These are phyloP conservation scores for Augiades crinisus DNA, from an alignment of 2,888 invertebrate genomes.

Conservation along the genomic window DNA sequence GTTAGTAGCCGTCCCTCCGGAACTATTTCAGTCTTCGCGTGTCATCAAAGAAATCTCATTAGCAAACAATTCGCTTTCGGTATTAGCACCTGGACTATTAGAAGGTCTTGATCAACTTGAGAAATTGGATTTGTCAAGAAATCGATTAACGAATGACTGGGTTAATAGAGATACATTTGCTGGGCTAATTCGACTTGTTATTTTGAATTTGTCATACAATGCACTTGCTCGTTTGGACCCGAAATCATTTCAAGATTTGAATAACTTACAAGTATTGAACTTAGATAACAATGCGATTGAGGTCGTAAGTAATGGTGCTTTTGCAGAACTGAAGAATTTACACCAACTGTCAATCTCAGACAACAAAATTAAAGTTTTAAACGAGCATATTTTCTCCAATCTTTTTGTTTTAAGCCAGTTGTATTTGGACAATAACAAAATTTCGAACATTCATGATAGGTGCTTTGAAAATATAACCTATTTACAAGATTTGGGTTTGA, in stretches of 20 bases:
- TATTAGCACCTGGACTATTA: slow-evolving; percentile 87
- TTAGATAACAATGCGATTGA: slow-evolving; percentile 87
- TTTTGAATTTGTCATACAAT: slow-evolving; percentile 88
- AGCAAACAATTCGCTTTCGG: slow-evolving; percentile 89
- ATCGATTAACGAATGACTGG: slow-evolving; percentile 88
- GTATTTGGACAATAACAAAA: slow-evolving; percentile 87
- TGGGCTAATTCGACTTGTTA: slow-evolving; percentile 86
- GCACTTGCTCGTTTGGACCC: slow-evolving; percentile 85
- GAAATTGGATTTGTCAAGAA: slow-evolving; percentile 87
- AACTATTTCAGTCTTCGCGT: slow-evolving; percentile 87
- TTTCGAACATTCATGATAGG: slow-evolving; percentile 84
- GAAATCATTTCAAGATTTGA: slow-evolving; percentile 87
- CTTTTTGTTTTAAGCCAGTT: slow-evolving; percentile 87
- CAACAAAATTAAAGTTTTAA: slow-evolving; percentile 85
- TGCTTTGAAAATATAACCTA: slow-evolving; percentile 89
- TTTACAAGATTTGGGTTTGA: slow-evolving; percentile 88
- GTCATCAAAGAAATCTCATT: slow-evolving; percentile 87
- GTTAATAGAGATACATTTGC: slow-evolving; percentile 89
- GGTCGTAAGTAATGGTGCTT: slow-evolving; percentile 86
- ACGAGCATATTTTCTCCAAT: slow-evolving; percentile 86
- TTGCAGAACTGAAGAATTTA: slow-evolving; percentile 87
- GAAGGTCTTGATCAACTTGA: slow-evolving; percentile 88
- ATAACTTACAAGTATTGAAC: slow-evolving; percentile 87
- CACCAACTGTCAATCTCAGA: slow-evolving; percentile 88
- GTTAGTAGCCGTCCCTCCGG: slow-evolving; percentile 89